A percentile compares a stretch with the other conserved stretches of the same genome.
phyloP scores from a whole-genome alignment of 2,888 invertebrate genomes.

The Unio delphinus region DNA sequence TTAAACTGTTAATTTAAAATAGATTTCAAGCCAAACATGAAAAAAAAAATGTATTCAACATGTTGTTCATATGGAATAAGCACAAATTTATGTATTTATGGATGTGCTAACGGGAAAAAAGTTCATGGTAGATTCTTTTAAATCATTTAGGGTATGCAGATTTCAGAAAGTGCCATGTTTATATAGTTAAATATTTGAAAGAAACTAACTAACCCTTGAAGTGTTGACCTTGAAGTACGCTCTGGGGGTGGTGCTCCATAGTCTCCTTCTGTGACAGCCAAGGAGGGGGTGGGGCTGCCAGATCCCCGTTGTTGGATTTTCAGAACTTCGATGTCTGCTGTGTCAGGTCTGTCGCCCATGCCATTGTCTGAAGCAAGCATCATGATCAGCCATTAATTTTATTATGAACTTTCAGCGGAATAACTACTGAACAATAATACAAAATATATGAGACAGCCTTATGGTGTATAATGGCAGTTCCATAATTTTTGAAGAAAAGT shows the following conservation, averaged over 20 bases:
- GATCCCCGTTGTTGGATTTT: slow-evolving; percentile 44
- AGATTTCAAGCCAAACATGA: too few species aligned
- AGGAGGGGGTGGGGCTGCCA: slow-evolving; percentile 47
- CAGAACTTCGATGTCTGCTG: slow-evolving; percentile 60
- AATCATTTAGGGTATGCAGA: too few species aligned
- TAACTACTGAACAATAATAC: too few species aligned
- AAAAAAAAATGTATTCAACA: too few species aligned
- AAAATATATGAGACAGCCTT: neutral
- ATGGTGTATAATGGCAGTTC: neutral
- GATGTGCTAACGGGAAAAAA: too few species aligned
- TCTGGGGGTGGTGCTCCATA: slow-evolving; percentile 34
- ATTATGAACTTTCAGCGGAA: too few species aligned
- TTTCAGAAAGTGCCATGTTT: too few species aligned
- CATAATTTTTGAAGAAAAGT: neutral
- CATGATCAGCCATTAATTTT: neutral
- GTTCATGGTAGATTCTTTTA: too few species aligned
- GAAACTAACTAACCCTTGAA: slow-evolving; percentile 50
- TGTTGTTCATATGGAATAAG: too few species aligned
- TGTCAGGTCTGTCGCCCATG: slow-evolving; percentile 50
- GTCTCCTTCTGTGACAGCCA: slow-evolving; percentile 56
- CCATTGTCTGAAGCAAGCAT: slow-evolving; percentile 21
- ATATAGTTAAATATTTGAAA: neutral
- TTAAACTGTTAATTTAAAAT: too few species aligned
- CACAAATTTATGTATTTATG: too few species aligned
- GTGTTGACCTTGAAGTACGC: slow-evolving; percentile 51